Base-by-base conservation (phyloP, 2,113 vertebrate genomes). In the Jacana jacana region DNA sequence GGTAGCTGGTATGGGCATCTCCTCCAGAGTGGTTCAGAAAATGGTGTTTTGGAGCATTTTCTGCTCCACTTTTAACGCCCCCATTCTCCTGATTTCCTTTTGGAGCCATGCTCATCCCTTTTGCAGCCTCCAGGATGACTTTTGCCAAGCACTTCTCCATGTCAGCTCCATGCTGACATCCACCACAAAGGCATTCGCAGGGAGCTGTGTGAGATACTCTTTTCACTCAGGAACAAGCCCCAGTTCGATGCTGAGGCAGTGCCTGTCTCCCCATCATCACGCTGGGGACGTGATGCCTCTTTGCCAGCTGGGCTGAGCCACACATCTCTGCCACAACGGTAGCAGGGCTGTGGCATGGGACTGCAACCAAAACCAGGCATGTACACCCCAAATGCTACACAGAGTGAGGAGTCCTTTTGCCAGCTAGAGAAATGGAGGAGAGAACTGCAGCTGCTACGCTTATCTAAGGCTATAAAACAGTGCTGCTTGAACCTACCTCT, bases 261-360 rank as follows among this genome's bases (percentile, higher is more conserved):
- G 7, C 44, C n/a, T 3, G 4, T 6, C 70, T n/a, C 22, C 52
- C 44, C 2, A 2, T 5, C 4, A 16, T 10, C 60, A 2, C 4
- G 1, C n/a, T 13, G 1, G 5, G 39, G 24, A 55, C 4, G 2
- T 3, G 30, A 19, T 4, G 22, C 31, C 42, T 30, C 42, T 46
- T 18, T 28, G n/a, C 28, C 25, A 17, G 54, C 27, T 39, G 25
- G 13, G 58, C 42, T 17, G 28, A 33, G 18, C 44, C 15, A 2
- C 23, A 1, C 2, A 1, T 25, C 19, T 17, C 58, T 2, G 0
- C 31, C 3, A 0, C 1, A 0, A 18, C 19, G 5, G 15, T 13
- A 8, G 24, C 1, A 5, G 40, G 40, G 16, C 20, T 18, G 60
- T 14, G 42, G 33, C 33, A 9, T 16, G 13, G 46, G 33, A 39